These are phyloP conservation scores for Leucania comma DNA, from an alignment of 2,888 invertebrate species.

Conservation along the genomic window DNA sequence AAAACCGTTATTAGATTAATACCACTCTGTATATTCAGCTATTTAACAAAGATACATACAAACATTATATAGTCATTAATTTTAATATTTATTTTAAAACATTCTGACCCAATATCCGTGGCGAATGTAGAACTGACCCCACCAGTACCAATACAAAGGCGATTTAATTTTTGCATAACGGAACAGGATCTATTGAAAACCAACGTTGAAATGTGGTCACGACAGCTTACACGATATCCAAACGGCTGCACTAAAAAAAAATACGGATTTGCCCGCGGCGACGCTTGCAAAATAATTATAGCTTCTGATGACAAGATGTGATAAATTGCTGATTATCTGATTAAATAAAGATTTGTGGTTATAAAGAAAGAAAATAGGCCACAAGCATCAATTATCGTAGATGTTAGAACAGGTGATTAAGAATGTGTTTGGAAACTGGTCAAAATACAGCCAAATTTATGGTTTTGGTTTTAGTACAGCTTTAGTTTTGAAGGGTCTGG, in stretches of 20 bases:
- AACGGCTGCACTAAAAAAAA: conserved; percentile 13
- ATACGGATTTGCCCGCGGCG: conserved; percentile 50
- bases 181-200: conserved; percentile 65
- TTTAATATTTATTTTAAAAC: background rate
- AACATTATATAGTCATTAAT: background rate
- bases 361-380: conserved; percentile 21
- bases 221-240: conserved; percentile 21
- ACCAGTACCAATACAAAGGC: conserved; percentile 22
- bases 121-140: background rate
- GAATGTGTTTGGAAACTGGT: background rate
- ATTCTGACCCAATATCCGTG: background rate
- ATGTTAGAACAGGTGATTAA: conserved; percentile 13
- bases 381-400: conserved; percentile 8
- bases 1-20: background rate
- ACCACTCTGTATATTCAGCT: background rate
- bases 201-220: conserved; percentile 44
- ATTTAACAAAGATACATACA: background rate
- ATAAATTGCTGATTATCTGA: conserved; percentile 41
- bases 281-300: conserved; percentile 35
- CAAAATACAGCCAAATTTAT: background rate
- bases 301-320: conserved; percentile 25
- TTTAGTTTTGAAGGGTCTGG: background rate
- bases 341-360: conserved; percentile 30
- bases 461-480: background rate
- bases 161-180: conserved; percentile 51